phyloP scores from a whole-genome alignment of 1,140 invertebrate genomes.

The Ceratosolen solmsi region DNA sequence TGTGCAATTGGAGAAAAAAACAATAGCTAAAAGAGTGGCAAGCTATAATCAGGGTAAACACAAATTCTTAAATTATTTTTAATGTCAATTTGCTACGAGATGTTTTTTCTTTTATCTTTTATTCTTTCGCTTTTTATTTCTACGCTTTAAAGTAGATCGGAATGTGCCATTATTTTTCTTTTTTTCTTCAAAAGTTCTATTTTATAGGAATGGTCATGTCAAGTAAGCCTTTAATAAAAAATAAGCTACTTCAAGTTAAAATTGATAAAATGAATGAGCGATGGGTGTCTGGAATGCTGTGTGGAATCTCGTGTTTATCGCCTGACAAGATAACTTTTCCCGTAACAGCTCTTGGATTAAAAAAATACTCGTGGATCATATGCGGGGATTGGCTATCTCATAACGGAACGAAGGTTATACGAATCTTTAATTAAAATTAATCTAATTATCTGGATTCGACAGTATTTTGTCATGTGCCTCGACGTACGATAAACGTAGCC shows the following conservation, averaged over 20 bases:
- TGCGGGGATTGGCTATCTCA: slow-evolving; percentile 85
- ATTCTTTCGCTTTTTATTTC: no score
- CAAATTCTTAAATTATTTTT: no score
- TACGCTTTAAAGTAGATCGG: no score
- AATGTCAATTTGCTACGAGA: no score
- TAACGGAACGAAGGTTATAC: slow-evolving; percentile 82
- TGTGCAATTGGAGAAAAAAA: slow-evolving; percentile 78
- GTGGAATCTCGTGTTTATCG: slow-evolving; percentile 82
- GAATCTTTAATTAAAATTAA: slow-evolving; percentile 14
- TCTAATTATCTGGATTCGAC: no score
- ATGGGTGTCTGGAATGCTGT: slow-evolving; percentile 86
- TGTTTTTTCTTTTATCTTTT: no score
- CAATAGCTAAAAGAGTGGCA: slow-evolving; percentile 78
- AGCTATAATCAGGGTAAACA: slow-evolving; percentile 82
- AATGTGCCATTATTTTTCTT: slow-evolving; percentile 20
- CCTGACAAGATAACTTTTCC: slow-evolving; percentile 81
- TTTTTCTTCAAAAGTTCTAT: slow-evolving; percentile 14
- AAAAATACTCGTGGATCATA: slow-evolving; percentile 84
- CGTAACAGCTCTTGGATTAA: slow-evolving; percentile 82
- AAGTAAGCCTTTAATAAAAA: slow-evolving; percentile 75
- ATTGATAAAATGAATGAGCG: slow-evolving; percentile 82
- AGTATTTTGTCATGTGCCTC: no score
- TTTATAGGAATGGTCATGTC: slow-evolving; percentile 77
- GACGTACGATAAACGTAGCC: no score
- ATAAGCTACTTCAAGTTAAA: slow-evolving; percentile 80